Conservation (phyloP, 2,797 vertebrate species). For the Rhinophrynus dorsalis region DNA sequence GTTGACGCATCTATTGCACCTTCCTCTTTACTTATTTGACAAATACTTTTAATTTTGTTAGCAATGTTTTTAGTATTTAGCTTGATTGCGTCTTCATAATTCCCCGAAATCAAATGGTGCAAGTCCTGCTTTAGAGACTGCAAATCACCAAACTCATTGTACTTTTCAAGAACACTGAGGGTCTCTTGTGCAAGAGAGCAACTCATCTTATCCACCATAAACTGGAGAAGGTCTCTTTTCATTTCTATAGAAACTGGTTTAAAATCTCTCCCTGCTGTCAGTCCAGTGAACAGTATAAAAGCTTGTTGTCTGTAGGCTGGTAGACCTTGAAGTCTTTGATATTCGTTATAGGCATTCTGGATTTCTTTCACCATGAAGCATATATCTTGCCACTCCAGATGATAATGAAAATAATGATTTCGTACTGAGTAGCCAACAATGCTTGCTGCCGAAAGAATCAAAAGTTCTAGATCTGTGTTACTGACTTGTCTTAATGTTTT, state of each 20-base stretch:
- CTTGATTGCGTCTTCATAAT: neutral
- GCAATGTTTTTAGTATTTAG: neutral
- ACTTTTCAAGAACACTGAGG: constrained; percentile 45
- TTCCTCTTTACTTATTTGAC: neutral
- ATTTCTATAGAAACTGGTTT: constrained; percentile 37
- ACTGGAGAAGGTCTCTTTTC: constrained; percentile 51
- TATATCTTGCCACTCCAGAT: constrained; percentile 56
- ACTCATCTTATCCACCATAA: constrained; percentile 51
- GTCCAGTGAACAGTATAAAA: constrained; percentile 54
- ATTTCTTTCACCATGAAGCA: constrained; percentile 53
- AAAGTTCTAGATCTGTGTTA: constrained; percentile 48
- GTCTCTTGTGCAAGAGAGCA: constrained; percentile 44
- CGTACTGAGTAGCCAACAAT: constrained; percentile 52
- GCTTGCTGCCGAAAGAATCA: constrained; percentile 55
- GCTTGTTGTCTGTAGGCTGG: constrained; percentile 53
- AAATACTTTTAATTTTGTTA: constrained; percentile 49
- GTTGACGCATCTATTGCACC: neutral
- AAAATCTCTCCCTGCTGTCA: constrained; percentile 16
- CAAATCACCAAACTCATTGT: constrained; percentile 39
- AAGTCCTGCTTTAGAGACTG: constrained; percentile 54
- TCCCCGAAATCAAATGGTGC: constrained; percentile 37
- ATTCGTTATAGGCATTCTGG: constrained; percentile 15
- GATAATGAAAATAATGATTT: constrained; percentile 50
- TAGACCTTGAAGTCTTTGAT: constrained; percentile 52
- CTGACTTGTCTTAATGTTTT: constrained; percentile 42